These are phyloP conservation scores for Helobdella robusta DNA, from an alignment of 2,888 invertebrate genomes.

Conservation along the genomic window DNA sequence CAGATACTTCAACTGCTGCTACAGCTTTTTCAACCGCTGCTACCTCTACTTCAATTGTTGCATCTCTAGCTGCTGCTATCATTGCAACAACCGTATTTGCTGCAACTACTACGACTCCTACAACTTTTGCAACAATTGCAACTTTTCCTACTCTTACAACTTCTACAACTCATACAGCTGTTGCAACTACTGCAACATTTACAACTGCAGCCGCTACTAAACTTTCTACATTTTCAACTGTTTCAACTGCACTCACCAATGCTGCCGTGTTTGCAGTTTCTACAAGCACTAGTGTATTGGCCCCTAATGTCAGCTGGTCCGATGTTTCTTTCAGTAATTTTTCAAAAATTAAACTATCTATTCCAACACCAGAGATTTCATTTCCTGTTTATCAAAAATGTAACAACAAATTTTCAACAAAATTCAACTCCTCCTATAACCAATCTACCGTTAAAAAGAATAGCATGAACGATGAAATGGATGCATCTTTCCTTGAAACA, in stretches of 20 bases:
- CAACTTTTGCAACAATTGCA: neutral
- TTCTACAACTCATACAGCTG: constrained; percentile 5
- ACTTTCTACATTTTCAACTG: constrained; percentile 6
- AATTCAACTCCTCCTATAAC: too few species aligned
- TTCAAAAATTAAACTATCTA: too few species aligned
- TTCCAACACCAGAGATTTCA: too few species aligned
- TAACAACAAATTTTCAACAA: too few species aligned
- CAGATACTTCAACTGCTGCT: neutral
- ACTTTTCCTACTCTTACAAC: constrained; percentile 10
- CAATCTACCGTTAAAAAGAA: too few species aligned
- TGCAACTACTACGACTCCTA: constrained; percentile 9
- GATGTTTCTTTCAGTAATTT: too few species aligned
- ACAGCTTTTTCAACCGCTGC: neutral
- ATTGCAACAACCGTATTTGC: constrained; percentile 1
- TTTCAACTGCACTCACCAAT: neutral
- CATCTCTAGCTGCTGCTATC: neutral
- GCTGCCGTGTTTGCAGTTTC: neutral
- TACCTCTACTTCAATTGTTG: constrained; percentile 3
- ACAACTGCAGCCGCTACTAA: constrained; percentile 7
- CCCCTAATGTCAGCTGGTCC: too few species aligned
- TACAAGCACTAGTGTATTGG: constrained; percentile 11
- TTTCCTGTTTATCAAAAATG: too few species aligned
- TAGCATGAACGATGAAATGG: too few species aligned
- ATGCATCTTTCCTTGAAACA: too few species aligned
- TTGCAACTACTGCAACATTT: neutral